Conservation (phyloP, 2,113 vertebrate genomes). For the Polypterus bichir region DNA sequence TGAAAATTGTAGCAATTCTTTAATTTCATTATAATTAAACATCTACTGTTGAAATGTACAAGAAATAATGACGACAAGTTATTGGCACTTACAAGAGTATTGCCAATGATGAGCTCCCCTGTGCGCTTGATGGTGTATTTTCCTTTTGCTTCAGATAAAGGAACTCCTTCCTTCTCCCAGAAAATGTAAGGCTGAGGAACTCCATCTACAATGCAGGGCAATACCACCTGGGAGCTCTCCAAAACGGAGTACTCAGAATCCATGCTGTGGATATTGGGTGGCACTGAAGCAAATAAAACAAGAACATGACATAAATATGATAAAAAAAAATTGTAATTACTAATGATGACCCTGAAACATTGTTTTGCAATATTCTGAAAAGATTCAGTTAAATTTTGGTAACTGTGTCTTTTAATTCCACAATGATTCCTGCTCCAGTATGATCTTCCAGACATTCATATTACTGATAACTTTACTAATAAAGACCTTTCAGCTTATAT, state of each 20-base stretch:
- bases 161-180: constrained; percentile 62
- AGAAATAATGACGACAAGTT: constrained; percentile 1
- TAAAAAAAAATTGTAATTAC: no score
- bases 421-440: no score
- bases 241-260: constrained; percentile 44
- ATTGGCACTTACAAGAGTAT: constrained; percentile 53
- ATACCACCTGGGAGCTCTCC: constrained; percentile 54
- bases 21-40: no score
- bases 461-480: no score
- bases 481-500: no score
- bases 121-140: constrained; percentile 60
- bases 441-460: no score
- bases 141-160: constrained; percentile 45
- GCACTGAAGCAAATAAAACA: constrained; percentile 45
- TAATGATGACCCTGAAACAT: no score
- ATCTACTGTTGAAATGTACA: background rate
- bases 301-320: no score
- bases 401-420: no score
- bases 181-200: constrained; percentile 65
- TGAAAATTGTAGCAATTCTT: no score
- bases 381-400: no score
- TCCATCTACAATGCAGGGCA: constrained; percentile 70
- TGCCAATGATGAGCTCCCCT: constrained; percentile 73
- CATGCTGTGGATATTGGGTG: constrained; percentile 61
- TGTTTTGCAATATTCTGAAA: no score